Conservation (phyloP, 2,797 vertebrate genomes). For the Sebastes dallii region DNA sequence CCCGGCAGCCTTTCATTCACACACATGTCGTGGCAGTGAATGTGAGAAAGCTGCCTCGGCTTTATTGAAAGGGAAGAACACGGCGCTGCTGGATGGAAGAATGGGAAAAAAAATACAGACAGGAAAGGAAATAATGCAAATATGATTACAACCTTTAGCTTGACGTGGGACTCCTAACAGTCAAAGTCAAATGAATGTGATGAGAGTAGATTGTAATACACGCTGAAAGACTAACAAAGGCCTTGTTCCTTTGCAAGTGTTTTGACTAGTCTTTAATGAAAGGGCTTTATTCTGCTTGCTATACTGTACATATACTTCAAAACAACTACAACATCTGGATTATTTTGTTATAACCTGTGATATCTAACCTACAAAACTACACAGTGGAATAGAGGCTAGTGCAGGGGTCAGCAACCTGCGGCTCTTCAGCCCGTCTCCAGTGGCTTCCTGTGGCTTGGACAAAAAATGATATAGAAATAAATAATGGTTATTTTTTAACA, state of each 20-base stretch:
- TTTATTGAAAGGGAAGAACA: neutral
- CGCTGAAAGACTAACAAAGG: neutral
- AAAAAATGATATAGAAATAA: too few relatives aligned
- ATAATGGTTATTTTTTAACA: too few relatives aligned
- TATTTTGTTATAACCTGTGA: neutral
- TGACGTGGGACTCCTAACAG: neutral
- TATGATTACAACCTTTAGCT: neutral
- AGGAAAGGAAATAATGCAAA: neutral
- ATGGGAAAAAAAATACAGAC: neutral
- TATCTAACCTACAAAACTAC: too few relatives aligned
- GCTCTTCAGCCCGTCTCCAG: too few relatives aligned
- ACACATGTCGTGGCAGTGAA: neutral
- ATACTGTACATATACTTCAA: neutral
- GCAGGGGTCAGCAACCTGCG: too few relatives aligned
- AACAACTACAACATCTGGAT: neutral
- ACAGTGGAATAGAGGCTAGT: too few relatives aligned
- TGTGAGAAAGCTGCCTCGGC: neutral
- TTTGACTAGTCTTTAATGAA: neutral
- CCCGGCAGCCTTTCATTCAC: slow-evolving; percentile 17
- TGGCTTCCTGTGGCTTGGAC: too few relatives aligned
- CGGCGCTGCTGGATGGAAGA: neutral
- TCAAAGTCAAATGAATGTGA: neutral
- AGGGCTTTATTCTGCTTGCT: neutral
- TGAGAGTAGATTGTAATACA: neutral
- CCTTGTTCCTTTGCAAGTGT: neutral